Evolutionary conservation across 2,888 invertebrate species (phyloP), one percentile per base, ranked within the genome.

Genomic region (Biston betularia): DNA sequence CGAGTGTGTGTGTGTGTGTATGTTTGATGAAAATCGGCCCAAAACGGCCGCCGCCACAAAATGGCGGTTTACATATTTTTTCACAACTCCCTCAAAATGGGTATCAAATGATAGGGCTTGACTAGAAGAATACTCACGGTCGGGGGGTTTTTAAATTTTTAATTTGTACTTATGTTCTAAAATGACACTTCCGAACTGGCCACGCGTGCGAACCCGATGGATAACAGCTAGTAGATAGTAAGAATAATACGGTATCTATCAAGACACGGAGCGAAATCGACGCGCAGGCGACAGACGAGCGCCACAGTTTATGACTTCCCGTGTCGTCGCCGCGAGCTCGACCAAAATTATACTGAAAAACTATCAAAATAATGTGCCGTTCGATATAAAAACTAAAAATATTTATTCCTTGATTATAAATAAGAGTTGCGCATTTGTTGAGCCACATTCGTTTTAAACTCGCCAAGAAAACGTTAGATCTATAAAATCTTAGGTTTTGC

Each of bases 231-330:
- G 35, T 24, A 44, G 7, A 54, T n/a, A 12, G 44, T 24, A 54
- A 49, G 44, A 49, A 53, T 12, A 54, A 59, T 49, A 50, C n/a
- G 15, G 49, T 54, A 53, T 54, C 48, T 54, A 63, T 63, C 58
- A 55, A 11, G 33, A 63, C 14, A 59, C 40, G 50, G 35, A 40
- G 55, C 45, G 40, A 49, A 44, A 59, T 68, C 58, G 57, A 63
- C 14, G 44, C 2, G 45, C 50, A 54, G 55, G 57, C 65, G 65
- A 64, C 64, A 59, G 62, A 61, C 78, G 74, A 72, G 77, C 76
- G 81, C 65, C 79, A 81, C 82, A 80, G 81, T 91, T 91, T 89
- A 92, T 82, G 84, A 89, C 89, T 89, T 90, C 91, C 92, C 82
- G 89, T 88, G 63, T 68, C 59, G 87, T 85, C 83, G 85, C 81